These are phyloP conservation scores for Zapornia atra DNA, from an alignment of 2,113 vertebrate species.

Conservation along the genomic window DNA sequence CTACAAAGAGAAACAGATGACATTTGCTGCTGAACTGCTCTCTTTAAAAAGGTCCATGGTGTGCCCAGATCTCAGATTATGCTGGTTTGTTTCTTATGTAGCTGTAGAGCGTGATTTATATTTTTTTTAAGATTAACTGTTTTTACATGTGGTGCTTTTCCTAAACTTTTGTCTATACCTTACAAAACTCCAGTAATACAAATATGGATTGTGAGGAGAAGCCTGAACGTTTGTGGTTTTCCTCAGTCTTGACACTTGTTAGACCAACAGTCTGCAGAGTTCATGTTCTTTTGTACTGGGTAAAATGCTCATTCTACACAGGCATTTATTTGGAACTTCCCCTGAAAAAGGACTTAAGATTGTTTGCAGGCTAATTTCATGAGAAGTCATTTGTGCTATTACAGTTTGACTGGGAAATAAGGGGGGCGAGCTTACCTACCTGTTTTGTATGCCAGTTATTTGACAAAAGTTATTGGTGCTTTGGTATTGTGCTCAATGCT, in stretches of 20 bases:
- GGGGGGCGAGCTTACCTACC: neutral
- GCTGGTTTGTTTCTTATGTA: slow-evolving; percentile 25
- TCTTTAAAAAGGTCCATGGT: slow-evolving; percentile 22
- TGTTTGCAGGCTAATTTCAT: slow-evolving; percentile 1
- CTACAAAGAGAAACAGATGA: slow-evolving; percentile 54
- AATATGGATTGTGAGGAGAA: neutral
- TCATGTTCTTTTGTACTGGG: neutral
- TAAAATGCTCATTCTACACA: neutral
- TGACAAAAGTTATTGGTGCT: neutral
- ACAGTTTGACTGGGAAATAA: neutral
- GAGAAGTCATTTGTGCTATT: slow-evolving; percentile 3
- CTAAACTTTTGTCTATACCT: neutral
- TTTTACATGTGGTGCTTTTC: neutral
- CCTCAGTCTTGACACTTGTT: neutral
- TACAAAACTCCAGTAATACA: neutral
- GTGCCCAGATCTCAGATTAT: slow-evolving; percentile 52
- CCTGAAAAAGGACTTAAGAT: neutral
- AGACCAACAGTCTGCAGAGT: neutral
- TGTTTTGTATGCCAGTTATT: neutral
- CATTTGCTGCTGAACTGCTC: slow-evolving; percentile 31
- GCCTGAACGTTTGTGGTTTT: neutral
- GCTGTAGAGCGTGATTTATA: neutral
- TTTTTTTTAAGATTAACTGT: neutral
- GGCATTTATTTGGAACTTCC: neutral
- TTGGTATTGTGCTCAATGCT: neutral